Conservation (phyloP, 1,140 invertebrate species). For the Penaeus japonicus region DNA sequence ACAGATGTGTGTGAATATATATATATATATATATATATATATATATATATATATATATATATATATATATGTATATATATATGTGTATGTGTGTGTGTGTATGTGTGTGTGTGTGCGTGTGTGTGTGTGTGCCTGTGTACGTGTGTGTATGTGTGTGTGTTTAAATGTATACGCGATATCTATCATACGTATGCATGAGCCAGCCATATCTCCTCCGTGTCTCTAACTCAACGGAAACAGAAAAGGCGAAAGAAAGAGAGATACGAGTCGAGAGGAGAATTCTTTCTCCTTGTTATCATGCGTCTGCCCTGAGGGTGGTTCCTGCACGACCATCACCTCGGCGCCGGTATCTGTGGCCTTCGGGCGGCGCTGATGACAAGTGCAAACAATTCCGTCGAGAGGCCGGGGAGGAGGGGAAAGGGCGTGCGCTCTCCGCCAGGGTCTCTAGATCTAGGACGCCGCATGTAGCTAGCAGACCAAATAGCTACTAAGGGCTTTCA, state of each 20-base stretch:
- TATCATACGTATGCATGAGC: not conserved
- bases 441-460: not conserved
- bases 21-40: not conserved
- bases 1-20: not conserved
- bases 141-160: conserved; percentile 16
- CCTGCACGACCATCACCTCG: not conserved
- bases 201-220: no score
- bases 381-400: conserved; percentile 23
- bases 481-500: not conserved
- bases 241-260: no score
- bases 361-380: conserved; percentile 34
- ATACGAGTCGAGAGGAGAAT: not conserved
- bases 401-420: not conserved
- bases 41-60: no score
- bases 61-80: not conserved
- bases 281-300: not conserved
- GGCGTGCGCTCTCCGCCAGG: not conserved
- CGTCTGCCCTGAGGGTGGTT: not conserved
- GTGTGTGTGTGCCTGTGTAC: not conserved
- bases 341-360: not conserved
- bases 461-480: not conserved
- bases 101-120: not conserved
- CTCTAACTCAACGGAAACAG: no score
- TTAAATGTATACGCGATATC: not conserved
- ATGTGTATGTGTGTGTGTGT: not conserved